Evolutionary conservation across 1,140 invertebrate genomes (phyloP).

Genomic region (Drosophila orosa): DNA sequence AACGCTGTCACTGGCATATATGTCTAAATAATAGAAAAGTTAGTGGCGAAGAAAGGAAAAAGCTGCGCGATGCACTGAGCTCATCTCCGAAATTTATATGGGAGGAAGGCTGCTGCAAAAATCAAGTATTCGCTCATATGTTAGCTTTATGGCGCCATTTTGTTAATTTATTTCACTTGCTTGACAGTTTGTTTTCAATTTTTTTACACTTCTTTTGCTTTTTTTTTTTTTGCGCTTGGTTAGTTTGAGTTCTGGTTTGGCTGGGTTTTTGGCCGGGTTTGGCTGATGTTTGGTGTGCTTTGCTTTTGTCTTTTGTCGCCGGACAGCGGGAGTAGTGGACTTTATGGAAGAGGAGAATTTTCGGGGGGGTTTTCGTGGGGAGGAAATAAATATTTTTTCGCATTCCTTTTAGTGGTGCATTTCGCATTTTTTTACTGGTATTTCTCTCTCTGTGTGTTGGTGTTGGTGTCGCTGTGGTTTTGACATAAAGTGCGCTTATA

Average conservation of each 20-base stretch:
- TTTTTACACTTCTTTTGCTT: constrained; percentile 34
- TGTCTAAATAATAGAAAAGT: constrained; percentile 80
- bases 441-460: constrained; percentile 1
- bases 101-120: constrained; percentile 51
- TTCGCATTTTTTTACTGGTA: constrained; percentile 37
- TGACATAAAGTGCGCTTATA: constrained; percentile 82
- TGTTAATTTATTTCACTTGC: constrained; percentile 82
- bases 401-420: constrained; percentile 63
- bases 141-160: constrained; percentile 81
- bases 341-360: constrained; percentile 5
- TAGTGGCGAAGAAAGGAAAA: constrained; percentile 51
- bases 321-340: constrained; percentile 11
- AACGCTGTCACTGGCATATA: constrained; percentile 68
- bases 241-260: constrained; percentile 37
- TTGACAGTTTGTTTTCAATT: constrained; percentile 76
- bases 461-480: constrained; percentile 73
- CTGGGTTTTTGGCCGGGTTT: constrained; percentile 8
- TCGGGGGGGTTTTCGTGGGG: not conserved
- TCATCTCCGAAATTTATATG: constrained; percentile 58
- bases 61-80: constrained; percentile 28
- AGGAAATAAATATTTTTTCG: constrained; percentile 59
- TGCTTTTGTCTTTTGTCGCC: constrained; percentile 61
- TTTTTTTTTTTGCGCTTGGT: constrained; percentile 44
- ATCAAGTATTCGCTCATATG: constrained; percentile 78
- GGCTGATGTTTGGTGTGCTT: constrained; percentile 23